Evolutionary conservation across 64 coral and sea anemone species (phyloP).

Genomic region (Pocillopora damicornis): DNA sequence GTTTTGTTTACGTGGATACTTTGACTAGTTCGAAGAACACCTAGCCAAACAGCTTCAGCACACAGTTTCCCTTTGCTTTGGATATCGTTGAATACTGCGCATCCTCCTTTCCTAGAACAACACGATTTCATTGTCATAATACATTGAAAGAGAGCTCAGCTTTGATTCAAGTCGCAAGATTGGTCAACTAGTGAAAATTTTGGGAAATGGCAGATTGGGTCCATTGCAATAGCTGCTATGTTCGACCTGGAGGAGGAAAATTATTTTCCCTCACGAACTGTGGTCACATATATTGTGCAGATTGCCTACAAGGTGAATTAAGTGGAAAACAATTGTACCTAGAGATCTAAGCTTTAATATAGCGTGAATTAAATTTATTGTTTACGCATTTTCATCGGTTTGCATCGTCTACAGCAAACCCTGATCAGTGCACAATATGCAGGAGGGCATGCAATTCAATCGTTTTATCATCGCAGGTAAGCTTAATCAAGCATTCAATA

Average conservation of each 20-base stretch:
- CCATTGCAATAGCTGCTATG: slow-evolving; percentile 85
- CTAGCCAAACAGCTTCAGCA: no score
- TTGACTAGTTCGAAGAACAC: no score
- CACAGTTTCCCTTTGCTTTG: no score
- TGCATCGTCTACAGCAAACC: slow-evolving; percentile 38
- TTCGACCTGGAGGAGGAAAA: slow-evolving; percentile 64
- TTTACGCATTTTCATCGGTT: no score
- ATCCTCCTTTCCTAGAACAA: no score
- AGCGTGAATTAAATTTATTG: no score
- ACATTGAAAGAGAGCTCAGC: neutral
- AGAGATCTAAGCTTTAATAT: neutral
- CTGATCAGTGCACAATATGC: slow-evolving; percentile 70
- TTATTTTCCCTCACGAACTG: slow-evolving; percentile 95
- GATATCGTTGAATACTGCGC: no score
- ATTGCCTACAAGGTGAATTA: slow-evolving; percentile 75
- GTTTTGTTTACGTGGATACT: no score
- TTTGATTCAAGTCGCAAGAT: neutral
- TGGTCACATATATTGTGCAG: slow-evolving; percentile 93
- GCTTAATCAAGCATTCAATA: neutral
- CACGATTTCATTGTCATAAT: no score
- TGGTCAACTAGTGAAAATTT: neutral
- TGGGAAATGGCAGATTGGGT: slow-evolving; percentile 82
- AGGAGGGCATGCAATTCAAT: slow-evolving; percentile 73
- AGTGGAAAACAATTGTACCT: neutral
- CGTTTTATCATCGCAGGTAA: slow-evolving; percentile 76